These are phyloP conservation scores for Buteo buteo DNA, from an alignment of 2,113 vertebrate species.

Conservation along the genomic window DNA sequence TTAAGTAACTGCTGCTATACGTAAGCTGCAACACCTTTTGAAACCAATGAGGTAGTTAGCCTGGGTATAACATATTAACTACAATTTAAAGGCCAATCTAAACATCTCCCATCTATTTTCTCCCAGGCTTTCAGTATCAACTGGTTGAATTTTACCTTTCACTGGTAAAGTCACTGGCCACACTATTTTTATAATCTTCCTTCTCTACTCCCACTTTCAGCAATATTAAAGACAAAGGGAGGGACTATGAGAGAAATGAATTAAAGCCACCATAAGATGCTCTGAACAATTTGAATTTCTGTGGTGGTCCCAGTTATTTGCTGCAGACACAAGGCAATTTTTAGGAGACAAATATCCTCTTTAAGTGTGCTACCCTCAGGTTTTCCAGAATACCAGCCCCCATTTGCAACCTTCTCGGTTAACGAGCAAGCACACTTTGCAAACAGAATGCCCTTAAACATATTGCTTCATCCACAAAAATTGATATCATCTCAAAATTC, in stretches of 20 bases:
- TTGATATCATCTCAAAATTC: neutral
- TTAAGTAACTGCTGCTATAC: neutral
- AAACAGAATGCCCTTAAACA: neutral
- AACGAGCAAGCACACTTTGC: neutral
- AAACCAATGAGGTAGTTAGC: neutral
- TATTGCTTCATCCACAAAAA: neutral
- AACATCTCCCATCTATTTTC: neutral
- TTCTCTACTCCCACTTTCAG: neutral
- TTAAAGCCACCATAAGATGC: neutral
- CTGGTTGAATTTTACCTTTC: neutral
- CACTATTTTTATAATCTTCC: neutral
- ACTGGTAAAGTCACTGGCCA: neutral
- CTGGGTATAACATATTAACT: neutral
- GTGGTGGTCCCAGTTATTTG: neutral
- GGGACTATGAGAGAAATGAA: neutral
- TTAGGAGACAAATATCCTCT: neutral
- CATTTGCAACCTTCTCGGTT: neutral
- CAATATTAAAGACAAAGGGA: neutral
- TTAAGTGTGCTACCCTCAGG: neutral
- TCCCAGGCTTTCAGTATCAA: neutral
- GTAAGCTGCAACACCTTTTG: neutral
- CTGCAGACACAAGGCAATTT: neutral
- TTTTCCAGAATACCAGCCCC: neutral
- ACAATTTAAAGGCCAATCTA: neutral
- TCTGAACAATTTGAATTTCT: neutral